phyloP scores from a whole-genome alignment of 2,113 vertebrate species.

The Pelobates fuscus region DNA sequence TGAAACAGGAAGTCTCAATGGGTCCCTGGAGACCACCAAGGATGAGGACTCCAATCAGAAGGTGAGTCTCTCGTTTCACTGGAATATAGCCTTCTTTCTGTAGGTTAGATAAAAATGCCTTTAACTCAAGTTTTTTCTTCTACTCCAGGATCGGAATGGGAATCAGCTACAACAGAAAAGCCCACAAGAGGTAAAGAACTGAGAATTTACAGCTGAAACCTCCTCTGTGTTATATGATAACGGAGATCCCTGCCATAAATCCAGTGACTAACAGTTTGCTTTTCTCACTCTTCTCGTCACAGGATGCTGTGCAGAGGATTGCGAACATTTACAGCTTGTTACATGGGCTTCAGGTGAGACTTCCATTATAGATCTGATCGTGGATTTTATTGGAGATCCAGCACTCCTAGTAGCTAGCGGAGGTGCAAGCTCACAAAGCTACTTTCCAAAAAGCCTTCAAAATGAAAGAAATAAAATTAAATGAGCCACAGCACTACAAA shows the following conservation, averaged over 20 bases:
- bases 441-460: no score
- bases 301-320: slow-evolving; percentile 81
- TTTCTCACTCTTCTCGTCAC: slow-evolving; percentile 16
- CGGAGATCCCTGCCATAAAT: not conserved
- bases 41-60: slow-evolving; percentile 60
- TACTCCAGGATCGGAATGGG: slow-evolving; percentile 82
- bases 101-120: not conserved
- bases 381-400: no score
- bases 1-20: slow-evolving; percentile 72
- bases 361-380: no score
- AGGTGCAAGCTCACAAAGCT: no score
- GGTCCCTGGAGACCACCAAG: slow-evolving; percentile 69
- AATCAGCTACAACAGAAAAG: slow-evolving; percentile 78
- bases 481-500: no score
- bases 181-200: slow-evolving; percentile 73
- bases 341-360: slow-evolving; percentile 81
- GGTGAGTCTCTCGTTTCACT: slow-evolving; percentile 61
- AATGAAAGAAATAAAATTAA: no score
- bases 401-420: no score
- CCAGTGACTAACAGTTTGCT: not conserved
- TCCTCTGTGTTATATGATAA: not conserved
- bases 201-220: not conserved
- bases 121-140: not conserved
- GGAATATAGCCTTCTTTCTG: no score
- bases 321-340: slow-evolving; percentile 79